These are phyloP conservation scores for Corythornis vintsioides DNA, from an alignment of 2,113 vertebrate genomes.

Conservation along the genomic window DNA sequence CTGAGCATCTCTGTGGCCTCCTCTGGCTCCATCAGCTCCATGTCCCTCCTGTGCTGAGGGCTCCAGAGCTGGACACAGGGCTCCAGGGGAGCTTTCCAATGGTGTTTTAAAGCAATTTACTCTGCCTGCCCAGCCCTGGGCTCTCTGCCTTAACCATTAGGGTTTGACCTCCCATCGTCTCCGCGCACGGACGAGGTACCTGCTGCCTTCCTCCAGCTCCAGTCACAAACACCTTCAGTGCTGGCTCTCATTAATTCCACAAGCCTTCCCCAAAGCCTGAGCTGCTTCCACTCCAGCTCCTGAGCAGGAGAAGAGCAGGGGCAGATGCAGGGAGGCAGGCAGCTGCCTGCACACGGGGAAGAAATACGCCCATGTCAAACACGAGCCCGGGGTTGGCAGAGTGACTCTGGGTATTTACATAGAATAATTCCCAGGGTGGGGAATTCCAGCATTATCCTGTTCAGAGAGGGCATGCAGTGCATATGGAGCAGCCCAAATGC, in stretches of 20 bases:
- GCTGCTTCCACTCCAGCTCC: not conserved
- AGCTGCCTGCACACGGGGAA: not conserved
- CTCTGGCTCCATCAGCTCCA: too few species aligned
- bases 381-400: not conserved
- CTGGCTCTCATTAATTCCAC: not conserved
- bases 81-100: not conserved
- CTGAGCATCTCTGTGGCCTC: too few species aligned
- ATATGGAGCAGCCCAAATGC: not conserved
- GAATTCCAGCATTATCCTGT: not conserved
- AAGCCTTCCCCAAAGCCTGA: not conserved
- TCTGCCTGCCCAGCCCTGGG: not conserved
- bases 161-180: not conserved
- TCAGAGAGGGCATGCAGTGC: not conserved
- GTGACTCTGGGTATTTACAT: slow-evolving; percentile 16
- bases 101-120: not conserved
- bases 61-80: too few species aligned
- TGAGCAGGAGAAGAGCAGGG: not conserved
- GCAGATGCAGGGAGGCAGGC: slow-evolving; percentile 27
- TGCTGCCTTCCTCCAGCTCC: not conserved
- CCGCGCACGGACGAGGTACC: not conserved
- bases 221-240: not conserved
- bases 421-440: slow-evolving; percentile 18
- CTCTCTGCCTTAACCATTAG: not conserved
- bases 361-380: slow-evolving; percentile 25
- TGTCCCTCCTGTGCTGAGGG: too few species aligned